phyloP scores from a whole-genome alignment of 2,797 vertebrate species.

The Gallinago solitaria region DNA sequence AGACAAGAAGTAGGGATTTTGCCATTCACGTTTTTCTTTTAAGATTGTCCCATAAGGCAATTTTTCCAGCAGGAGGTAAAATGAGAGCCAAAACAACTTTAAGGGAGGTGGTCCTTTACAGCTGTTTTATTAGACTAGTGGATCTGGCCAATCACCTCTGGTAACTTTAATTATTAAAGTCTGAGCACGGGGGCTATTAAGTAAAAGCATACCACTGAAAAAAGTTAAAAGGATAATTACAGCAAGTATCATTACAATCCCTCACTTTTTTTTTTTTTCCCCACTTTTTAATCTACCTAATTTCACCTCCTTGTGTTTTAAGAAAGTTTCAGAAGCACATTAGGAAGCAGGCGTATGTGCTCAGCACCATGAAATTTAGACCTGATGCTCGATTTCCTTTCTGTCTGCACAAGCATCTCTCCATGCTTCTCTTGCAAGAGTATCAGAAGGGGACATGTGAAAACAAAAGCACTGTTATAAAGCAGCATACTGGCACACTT shows the following conservation, averaged over 20 bases:
- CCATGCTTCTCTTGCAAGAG: not conserved
- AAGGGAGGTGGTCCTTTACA: not conserved
- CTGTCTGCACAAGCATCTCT: not conserved
- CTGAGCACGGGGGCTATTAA: not conserved
- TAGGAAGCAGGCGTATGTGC: rapidly evolving
- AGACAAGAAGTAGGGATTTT: not conserved
- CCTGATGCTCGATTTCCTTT: not conserved
- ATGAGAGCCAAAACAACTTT: not conserved
- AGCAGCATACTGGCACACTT: not conserved
- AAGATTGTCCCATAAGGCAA: not conserved
- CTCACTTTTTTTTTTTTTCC: not conserved
- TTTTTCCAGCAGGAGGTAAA: not conserved
- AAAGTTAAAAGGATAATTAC: not conserved
- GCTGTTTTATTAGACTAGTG: not conserved
- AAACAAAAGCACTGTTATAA: not conserved
- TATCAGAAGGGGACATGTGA: not conserved
- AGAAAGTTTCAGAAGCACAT: not conserved
- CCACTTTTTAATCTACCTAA: not conserved
- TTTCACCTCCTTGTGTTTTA: not conserved
- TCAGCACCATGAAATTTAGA: not conserved
- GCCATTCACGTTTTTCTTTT: not conserved
- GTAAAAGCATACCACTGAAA: not conserved
- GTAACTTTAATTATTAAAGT: not conserved
- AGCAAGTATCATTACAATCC: not conserved
- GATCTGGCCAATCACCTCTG: not conserved